Evolutionary conservation across 2,888 invertebrate genomes (phyloP).

Genomic region (Chloroclystis v-ata): DNA sequence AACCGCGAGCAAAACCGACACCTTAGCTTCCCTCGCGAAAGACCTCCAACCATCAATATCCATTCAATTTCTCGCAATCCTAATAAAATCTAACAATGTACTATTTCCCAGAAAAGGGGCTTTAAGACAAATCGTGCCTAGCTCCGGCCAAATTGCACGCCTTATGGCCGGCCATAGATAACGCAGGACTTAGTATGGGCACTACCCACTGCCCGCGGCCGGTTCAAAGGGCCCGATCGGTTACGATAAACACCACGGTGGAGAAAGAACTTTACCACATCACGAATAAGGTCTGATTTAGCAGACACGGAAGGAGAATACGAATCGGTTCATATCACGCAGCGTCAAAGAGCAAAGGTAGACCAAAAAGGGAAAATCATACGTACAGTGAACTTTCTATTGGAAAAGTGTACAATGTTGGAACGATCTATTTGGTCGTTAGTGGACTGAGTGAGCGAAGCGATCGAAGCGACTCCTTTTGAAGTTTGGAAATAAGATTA

Average conservation of each 20-base stretch:
- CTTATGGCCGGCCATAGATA: slow-evolving; percentile 46
- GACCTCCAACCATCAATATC: slow-evolving; percentile 10
- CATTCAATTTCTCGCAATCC: slow-evolving; percentile 16
- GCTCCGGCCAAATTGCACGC: slow-evolving; percentile 53
- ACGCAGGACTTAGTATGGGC: slow-evolving; percentile 6
- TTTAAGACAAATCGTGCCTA: slow-evolving; percentile 52
- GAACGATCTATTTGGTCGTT: not conserved
- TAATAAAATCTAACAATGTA: slow-evolving; percentile 24
- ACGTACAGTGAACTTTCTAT: slow-evolving; percentile 31
- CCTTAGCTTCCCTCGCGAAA: too few relatives aligned
- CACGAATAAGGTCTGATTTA: slow-evolving; percentile 7
- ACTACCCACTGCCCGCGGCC: slow-evolving; percentile 52
- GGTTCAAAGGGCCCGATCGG: slow-evolving; percentile 58
- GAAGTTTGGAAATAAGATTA: too few relatives aligned
- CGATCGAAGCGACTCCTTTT: too few relatives aligned
- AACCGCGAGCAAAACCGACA: too few relatives aligned
- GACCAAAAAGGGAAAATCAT: slow-evolving; percentile 63
- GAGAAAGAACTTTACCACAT: slow-evolving; percentile 10
- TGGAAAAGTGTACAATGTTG: slow-evolving; percentile 12
- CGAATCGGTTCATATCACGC: slow-evolving; percentile 14
- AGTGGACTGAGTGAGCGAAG: too few relatives aligned
- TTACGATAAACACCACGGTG: slow-evolving; percentile 32
- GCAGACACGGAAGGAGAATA: slow-evolving; percentile 1
- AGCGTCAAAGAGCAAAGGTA: slow-evolving; percentile 59
- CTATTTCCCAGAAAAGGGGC: slow-evolving; percentile 40